A percentile compares a stretch with the other conserved stretches of the same genome.
These are phyloP conservation scores for Corydoras sp. DNA, from an alignment of 2,113 vertebrate genomes.

Conservation along the genomic window DNA sequence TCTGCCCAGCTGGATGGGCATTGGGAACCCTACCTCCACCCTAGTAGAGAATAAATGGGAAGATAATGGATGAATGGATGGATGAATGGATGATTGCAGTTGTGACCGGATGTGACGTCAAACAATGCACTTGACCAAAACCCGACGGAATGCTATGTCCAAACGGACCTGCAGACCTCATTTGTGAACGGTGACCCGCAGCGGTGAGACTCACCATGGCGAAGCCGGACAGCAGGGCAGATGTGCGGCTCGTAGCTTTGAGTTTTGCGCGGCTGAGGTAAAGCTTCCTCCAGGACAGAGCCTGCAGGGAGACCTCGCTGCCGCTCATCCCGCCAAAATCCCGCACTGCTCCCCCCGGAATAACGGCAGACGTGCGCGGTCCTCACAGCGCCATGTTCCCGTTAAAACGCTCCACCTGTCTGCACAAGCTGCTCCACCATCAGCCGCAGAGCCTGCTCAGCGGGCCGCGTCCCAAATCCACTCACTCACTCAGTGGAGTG, in stretches of 20 bases:
- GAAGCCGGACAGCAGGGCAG: constrained; percentile 91
- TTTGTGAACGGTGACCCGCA: not conserved
- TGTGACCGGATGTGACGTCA: no score
- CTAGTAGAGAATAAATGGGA: no score
- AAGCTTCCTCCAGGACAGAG: constrained; percentile 95
- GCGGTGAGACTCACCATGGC: constrained; percentile 81
- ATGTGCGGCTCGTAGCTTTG: constrained; percentile 93
- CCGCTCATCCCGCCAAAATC: constrained; percentile 71
- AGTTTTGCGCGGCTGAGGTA: constrained; percentile 93
- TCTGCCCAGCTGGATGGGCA: no score
- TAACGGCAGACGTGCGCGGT: not conserved
- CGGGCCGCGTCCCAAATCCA: not conserved
- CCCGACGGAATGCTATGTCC: no score
- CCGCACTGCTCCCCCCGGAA: not conserved
- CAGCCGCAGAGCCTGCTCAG: not conserved
- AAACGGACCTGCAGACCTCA: no score
- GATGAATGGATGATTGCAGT: no score
- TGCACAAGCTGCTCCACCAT: not conserved
- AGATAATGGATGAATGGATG: no score
- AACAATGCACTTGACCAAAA: no score
- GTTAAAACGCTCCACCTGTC: not conserved
- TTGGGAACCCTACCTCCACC: no score
- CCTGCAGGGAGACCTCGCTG: constrained; percentile 93
- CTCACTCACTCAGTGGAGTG: not conserved
- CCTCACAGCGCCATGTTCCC: not conserved